Percentiles rank a stretch among this genome's conserved stretches.
Evolutionary conservation across 2,888 invertebrate species (phyloP).

Genomic region (Lasioglossum lativentre): DNA sequence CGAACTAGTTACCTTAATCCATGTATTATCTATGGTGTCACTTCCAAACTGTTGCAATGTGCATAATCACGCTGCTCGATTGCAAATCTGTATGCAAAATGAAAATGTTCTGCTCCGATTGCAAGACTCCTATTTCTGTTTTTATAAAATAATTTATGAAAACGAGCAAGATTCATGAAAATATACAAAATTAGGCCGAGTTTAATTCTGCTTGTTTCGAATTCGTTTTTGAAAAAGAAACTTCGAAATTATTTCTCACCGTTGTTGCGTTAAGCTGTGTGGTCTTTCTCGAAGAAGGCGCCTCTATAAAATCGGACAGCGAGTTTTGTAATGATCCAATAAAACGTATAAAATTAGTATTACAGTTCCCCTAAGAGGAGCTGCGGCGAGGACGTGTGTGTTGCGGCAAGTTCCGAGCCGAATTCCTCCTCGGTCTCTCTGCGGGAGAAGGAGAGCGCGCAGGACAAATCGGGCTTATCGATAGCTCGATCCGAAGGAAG

Average conservation of each 20-base stretch:
- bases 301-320: neutral
- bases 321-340: neutral
- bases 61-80: no score
- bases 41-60: no score
- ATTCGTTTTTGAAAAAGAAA: neutral
- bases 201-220: no score
- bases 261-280: neutral
- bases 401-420: neutral
- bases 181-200: no score
- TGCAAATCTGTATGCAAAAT: neutral
- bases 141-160: neutral
- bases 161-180: no score
- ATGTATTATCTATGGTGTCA: no score
- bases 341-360: neutral
- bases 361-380: neutral
- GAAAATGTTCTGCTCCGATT: neutral
- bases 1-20: no score
- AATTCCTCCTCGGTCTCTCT: neutral
- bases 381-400: neutral
- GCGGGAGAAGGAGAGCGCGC: neutral
- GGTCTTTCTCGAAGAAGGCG: neutral
- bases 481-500: slow-evolving; percentile 15
- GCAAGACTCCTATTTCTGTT: neutral
- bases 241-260: no score
- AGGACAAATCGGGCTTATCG: slow-evolving; percentile 10